Percentiles rank a stretch among this genome's conserved stretches.
These are phyloP conservation scores for Alloplasta piceator DNA, from an alignment of 2,888 invertebrate species.

Conservation along the genomic window DNA sequence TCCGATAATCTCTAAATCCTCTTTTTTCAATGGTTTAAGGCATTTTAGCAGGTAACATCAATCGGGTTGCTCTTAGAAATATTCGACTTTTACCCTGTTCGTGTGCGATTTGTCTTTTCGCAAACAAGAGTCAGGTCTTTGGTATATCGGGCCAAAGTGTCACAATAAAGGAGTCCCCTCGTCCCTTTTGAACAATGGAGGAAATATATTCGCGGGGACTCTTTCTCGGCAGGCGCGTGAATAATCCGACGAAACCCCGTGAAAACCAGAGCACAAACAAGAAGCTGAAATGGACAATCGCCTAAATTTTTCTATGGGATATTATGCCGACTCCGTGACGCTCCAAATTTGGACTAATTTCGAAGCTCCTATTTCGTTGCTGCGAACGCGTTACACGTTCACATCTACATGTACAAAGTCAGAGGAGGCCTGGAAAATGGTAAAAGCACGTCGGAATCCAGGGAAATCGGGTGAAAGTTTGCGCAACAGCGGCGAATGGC, in stretches of 20 bases:
- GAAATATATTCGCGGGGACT: constrained; percentile 48
- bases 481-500: constrained; percentile 74
- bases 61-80: constrained; percentile 59
- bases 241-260: constrained; percentile 44
- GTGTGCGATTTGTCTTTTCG: constrained; percentile 56
- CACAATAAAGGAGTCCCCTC: constrained; percentile 54
- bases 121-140: constrained; percentile 35
- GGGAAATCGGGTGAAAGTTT: constrained; percentile 81
- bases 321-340: constrained; percentile 2
- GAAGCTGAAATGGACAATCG: constrained; percentile 22
- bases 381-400: neutral
- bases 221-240: constrained; percentile 39
- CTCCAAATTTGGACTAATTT: constrained; percentile 51
- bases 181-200: constrained; percentile 50
- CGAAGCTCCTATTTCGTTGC: constrained; percentile 34
- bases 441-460: constrained; percentile 21
- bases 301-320: constrained; percentile 15
- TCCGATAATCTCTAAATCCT: constrained; percentile 63
- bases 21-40: constrained; percentile 46
- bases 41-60: neutral
- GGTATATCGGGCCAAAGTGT: constrained; percentile 54
- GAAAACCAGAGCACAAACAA: constrained; percentile 50
- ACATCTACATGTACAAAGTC: neutral
- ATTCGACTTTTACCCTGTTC: constrained; percentile 61
- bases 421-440: constrained; percentile 13